Evolutionary conservation across 2,797 vertebrate species (phyloP).

Genomic region (Poecilia picta): DNA sequence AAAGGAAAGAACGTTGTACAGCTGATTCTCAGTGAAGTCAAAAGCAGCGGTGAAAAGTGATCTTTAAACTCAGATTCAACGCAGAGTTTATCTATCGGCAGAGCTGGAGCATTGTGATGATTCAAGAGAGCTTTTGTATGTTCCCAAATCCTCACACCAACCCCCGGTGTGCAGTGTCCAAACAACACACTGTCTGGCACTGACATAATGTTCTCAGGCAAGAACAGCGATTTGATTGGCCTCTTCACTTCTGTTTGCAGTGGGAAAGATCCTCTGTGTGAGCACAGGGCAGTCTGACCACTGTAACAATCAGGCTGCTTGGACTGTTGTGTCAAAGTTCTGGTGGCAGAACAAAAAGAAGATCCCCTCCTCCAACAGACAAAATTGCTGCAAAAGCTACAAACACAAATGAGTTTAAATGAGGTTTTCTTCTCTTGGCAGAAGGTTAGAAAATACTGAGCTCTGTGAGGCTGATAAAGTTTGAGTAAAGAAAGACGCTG

Average conservation of each 20-base stretch:
- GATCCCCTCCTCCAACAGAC: background rate
- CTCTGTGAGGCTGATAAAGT: constrained; percentile 22
- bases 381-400: constrained; percentile 18
- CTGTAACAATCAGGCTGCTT: constrained; percentile 34
- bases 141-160: constrained; percentile 64
- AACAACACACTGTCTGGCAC: constrained; percentile 60
- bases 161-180: constrained; percentile 48
- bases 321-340: constrained; percentile 48
- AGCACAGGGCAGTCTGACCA: constrained; percentile 62
- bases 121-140: constrained; percentile 71
- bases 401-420: constrained; percentile 24
- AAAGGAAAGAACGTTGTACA: constrained; percentile 53
- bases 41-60: constrained; percentile 31
- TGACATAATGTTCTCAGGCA: constrained; percentile 61
- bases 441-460: constrained; percentile 24
- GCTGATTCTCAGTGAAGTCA: constrained; percentile 35
- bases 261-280: constrained; percentile 50
- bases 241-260: constrained; percentile 60
- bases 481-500: background rate
- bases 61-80: constrained; percentile 35
- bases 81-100: constrained; percentile 31
- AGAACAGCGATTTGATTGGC: constrained; percentile 58
- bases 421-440: constrained; percentile 10
- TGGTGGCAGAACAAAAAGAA: constrained; percentile 33
- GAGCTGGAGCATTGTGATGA: constrained; percentile 62